Base-by-base conservation (phyloP, 2,113 vertebrate species). In the Tragelaphus buxtoni region DNA sequence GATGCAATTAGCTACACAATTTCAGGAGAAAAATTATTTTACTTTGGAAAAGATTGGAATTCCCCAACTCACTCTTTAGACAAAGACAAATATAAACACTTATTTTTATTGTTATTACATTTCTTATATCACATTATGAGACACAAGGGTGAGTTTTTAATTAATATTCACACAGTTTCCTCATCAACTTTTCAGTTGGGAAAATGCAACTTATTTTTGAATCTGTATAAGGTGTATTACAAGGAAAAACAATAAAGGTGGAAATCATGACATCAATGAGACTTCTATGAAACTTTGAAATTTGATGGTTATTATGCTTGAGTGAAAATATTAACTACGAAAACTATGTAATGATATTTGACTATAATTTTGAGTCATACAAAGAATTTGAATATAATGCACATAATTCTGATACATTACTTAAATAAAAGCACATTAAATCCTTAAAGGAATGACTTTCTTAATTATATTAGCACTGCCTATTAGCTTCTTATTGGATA, bases 301-400 rank as follows among this genome's bases (percentile, higher is more conserved):
- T 77, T 35, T 47, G 16, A 24, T 72, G 35, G 56, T 88, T 58
- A 61, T 61, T 95, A 74, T 49, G n/a, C 20, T 51, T 49, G 14
- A 91, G 60, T 58, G 22, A 84, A 89, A 94, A 81, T 90, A 87
- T 51, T 85, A 80, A 56, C 26, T 58, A 89, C 1, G 28, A 88
- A 65, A 85, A 49, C 12, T 24, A 58, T 51, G 18, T 4, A 45
- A 88, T 76, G 47, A 77, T 17, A 63, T 72, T 96, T 96, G 30
- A 49, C 1, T 53, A 12, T 16, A 97, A 72, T 83, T 89, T 93
- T 55, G 92, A 91, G 11, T n/a, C 77, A 53, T 53, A 80, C 49
- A 80, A 18, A n/a, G 47, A 22, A 53, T 53, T 53, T 11, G 0
- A 2, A 45, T 10, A 1, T 28, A 32, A 89, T 0, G 0, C 0